These are phyloP conservation scores for Epizoanthus fatuus DNA, from an alignment of 92 coral and sea anemone species.

Conservation along the genomic window DNA sequence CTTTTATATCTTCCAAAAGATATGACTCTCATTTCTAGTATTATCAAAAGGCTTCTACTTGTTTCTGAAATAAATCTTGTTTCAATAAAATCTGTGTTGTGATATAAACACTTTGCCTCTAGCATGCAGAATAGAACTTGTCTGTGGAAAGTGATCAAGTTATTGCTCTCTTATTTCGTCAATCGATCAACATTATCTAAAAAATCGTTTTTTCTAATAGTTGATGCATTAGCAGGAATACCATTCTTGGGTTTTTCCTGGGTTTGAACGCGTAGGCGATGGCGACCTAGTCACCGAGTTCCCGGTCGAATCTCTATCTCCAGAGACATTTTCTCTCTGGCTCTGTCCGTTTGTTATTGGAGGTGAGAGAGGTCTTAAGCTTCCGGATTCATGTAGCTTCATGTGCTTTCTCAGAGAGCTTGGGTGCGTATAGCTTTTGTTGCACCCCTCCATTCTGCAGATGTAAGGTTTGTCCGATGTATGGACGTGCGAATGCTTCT, in stretches of 20 bases:
- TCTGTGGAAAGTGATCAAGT: conserved; percentile 11
- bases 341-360: conserved; percentile 83
- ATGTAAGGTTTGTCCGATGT: conserved; percentile 99
- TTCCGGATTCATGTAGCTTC: conserved; percentile 98
- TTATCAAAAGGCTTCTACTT: neutral
- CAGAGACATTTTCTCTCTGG: conserved; percentile 43
- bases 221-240: conserved; percentile 68
- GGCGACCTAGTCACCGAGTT: conserved; percentile 77
- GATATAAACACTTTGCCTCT: conserved; percentile 2
- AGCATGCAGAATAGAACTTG: conserved; percentile 1
- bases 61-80: neutral
- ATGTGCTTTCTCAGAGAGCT: conserved; percentile 97
- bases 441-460: conserved; percentile 97
- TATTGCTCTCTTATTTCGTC: neutral
- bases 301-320: conserved; percentile 72
- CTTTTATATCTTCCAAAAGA: neutral
- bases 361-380: conserved; percentile 87
- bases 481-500: conserved; percentile 99
- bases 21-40: neutral
- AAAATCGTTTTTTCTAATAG: neutral
- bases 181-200: neutral
- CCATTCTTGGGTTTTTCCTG: conserved; percentile 81
- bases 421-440: conserved; percentile 99
- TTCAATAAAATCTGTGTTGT: conserved; percentile 2
- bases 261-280: conserved; percentile 64